Conservation (phyloP, 2,797 vertebrate species). For the Strix occidentalis region DNA sequence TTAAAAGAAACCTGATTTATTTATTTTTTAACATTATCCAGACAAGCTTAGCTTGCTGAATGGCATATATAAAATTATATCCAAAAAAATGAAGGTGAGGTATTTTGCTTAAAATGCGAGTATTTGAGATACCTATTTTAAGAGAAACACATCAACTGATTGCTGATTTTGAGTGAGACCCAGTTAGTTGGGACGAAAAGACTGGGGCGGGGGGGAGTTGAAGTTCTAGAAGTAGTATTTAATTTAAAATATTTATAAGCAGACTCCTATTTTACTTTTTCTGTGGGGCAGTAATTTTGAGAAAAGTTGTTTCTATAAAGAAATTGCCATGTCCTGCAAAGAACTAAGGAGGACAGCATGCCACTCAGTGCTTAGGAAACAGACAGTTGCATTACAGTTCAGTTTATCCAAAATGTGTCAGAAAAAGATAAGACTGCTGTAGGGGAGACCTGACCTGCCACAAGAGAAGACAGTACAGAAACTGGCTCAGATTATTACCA, state of each 20-base stretch:
- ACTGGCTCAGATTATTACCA: neutral
- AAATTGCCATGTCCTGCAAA: neutral
- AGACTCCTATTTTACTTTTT: neutral
- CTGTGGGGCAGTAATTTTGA: neutral
- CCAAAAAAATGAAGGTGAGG: neutral
- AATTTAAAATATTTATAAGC: neutral
- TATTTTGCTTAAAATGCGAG: neutral
- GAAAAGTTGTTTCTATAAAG: neutral
- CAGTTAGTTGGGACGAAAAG: neutral
- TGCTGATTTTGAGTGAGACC: neutral
- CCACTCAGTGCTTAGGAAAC: neutral
- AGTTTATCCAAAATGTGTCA: neutral
- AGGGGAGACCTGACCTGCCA: neutral
- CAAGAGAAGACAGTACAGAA: neutral
- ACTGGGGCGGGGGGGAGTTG: neutral
- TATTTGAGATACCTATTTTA: neutral
- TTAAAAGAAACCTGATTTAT: neutral
- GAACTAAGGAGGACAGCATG: neutral
- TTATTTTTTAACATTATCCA: neutral
- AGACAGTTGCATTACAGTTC: neutral
- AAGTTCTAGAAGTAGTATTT: neutral
- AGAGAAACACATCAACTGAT: neutral
- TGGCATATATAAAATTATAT: neutral
- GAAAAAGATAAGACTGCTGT: neutral
- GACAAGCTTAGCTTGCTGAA: neutral